Evolutionary conservation across 2,888 invertebrate genomes (phyloP), one percentile per base, ranked within the genome.

Genomic region (Operophtera brumata): DNA sequence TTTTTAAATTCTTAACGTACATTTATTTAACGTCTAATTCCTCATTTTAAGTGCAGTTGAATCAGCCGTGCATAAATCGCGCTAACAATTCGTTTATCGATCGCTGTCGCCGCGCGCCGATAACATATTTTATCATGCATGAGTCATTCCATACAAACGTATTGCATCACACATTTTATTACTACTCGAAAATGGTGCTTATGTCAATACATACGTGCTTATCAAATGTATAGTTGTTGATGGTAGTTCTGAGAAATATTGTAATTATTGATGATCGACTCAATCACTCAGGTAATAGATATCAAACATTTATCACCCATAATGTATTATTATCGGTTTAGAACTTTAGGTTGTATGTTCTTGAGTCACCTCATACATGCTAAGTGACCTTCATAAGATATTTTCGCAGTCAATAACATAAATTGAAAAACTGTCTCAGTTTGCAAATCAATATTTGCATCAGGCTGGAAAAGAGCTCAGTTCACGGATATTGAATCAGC

Each of bases 121-220:
- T 47, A 10, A 2, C n/a, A 39, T 39, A 20, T 5, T 8, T 30
- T 30, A 34, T 37, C 2, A 43, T 32, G 7, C 12, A n/a, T 53
- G 53, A 47, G 12, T 53, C 42, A 53, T 35, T 32, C 20, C 25
- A 39, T 35, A 39, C 47, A 47, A 47, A 20, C 13, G 6, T 20
- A 49, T 54, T 54, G 49, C 45, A 45, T 49, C 49, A 54, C 41
- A 14, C 35, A 49, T 49, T 46, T 54, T 30, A 54, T 49, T 49
- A 32, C 28, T 45, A 12, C 26, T 41, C 37, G 14, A 39, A 47
- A 47, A 47, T 32, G 39, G 47, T 40, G 32, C 6, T 12, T 47
- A 30, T 7, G 39, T 34, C 12, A 11, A 34, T 47, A 47, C 37
- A 12, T 41, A 48, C 26, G n/a, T 34, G 26, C 41, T n/a, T 35